Percentiles rank a stretch among this genome's conserved stretches.
Evolutionary conservation across 1,140 invertebrate species (phyloP).

Genomic region (Ruditapes philippinarum): DNA sequence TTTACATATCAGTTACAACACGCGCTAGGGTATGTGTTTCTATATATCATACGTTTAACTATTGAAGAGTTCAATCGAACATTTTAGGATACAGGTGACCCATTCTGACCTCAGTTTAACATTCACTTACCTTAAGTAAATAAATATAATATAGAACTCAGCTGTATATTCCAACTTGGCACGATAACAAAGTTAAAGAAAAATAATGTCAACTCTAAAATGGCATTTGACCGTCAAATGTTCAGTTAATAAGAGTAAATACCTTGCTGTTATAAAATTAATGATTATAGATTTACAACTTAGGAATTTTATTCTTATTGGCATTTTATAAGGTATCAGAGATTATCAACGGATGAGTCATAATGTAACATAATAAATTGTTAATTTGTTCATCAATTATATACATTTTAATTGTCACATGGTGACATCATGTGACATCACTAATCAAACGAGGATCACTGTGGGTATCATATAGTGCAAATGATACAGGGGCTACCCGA

Average conservation of each 20-base stretch:
- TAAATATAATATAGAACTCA: background rate
- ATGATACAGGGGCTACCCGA: background rate
- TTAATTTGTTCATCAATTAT: background rate
- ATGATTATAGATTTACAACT: background rate
- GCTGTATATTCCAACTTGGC: background rate
- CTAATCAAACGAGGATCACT: background rate
- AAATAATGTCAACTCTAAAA: background rate
- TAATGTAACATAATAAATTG: background rate
- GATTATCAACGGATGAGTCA: background rate
- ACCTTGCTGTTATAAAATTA: background rate
- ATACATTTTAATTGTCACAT: background rate
- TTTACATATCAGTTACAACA: background rate
- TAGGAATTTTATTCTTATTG: background rate
- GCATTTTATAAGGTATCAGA: background rate
- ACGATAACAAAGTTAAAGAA: background rate
- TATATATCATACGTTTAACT: background rate
- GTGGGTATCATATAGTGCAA: background rate
- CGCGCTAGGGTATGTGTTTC: too few relatives aligned
- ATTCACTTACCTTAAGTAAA: constrained; percentile 6
- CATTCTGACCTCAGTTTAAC: background rate
- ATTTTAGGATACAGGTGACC: background rate
- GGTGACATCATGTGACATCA: background rate
- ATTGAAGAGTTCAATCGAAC: constrained; percentile 9
- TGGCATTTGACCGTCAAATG: background rate
- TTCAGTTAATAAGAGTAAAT: background rate